Evolutionary conservation across 2,113 vertebrate species (phyloP).

Genomic region (Rhipidura dahli): DNA sequence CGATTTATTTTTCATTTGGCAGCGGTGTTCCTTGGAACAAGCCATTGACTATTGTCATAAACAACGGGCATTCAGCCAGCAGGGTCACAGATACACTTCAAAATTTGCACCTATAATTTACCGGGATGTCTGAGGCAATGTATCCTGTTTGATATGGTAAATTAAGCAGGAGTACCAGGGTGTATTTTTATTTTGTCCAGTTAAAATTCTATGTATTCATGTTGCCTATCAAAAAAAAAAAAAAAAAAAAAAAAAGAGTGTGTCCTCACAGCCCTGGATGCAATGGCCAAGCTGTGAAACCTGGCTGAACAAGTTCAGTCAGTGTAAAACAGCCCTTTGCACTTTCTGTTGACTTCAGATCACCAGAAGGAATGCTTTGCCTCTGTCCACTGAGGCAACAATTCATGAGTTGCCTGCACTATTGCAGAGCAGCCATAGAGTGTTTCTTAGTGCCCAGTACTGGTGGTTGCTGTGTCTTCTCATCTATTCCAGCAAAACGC

Average conservation of each 20-base stretch:
- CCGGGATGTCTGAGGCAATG: not conserved
- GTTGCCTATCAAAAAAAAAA: not conserved
- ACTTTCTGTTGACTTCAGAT: not conserved
- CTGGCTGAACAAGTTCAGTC: not conserved
- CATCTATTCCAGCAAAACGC: not conserved
- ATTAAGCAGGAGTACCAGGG: not conserved
- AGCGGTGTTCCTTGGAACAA: accelerated
- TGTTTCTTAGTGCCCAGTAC: not conserved
- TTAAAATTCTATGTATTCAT: not conserved
- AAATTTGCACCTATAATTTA: not conserved
- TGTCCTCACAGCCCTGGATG: not conserved
- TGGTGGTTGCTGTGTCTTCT: not conserved
- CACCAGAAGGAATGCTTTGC: not conserved
- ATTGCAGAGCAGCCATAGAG: not conserved
- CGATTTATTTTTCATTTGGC: not conserved
- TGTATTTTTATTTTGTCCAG: not conserved
- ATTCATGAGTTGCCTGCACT: not conserved
- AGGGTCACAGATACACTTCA: not conserved
- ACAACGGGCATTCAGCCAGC: not conserved
- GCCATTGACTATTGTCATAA: not conserved
- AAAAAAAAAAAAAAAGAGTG: not conserved
- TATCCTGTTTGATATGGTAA: not conserved
- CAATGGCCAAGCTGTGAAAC: not conserved
- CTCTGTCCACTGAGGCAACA: not conserved
- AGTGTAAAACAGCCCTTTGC: not conserved